Evolutionary conservation across 2,888 invertebrate genomes (phyloP).

Genomic region (Volucella inanis): DNA sequence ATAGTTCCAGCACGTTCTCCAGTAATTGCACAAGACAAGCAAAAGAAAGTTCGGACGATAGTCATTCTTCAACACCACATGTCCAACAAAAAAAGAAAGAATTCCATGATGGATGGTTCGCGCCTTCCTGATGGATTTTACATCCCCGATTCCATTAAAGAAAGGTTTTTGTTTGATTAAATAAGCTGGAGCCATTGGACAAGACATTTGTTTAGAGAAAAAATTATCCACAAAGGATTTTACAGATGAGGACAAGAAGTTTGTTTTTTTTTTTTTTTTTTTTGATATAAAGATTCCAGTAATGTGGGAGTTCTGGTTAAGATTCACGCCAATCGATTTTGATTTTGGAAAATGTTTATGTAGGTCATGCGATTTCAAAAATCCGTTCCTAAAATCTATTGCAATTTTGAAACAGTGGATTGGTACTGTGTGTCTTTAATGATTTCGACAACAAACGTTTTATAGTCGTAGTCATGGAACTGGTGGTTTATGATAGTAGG

Average conservation of each 20-base stretch:
- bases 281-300: too few species aligned
- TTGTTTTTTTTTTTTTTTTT: background rate
- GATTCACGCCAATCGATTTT: background rate
- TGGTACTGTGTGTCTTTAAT: background rate
- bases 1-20: conserved; percentile 54
- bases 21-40: background rate
- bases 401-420: background rate
- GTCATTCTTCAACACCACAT: background rate
- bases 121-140: conserved; percentile 5
- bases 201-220: conserved; percentile 15
- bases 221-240: background rate
- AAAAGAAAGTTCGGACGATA: conserved; percentile 25
- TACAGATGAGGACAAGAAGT: conserved; percentile 21
- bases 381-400: background rate
- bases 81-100: background rate
- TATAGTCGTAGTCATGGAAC: too few species aligned
- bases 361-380: background rate
- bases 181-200: background rate
- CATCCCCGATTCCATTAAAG: conserved; percentile 9
- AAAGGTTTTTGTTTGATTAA: conserved; percentile 22
- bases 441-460: too few species aligned
- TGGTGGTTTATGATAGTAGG: too few species aligned
- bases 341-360: background rate
- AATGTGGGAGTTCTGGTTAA: background rate
- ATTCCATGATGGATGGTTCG: conserved; percentile 16